These are phyloP conservation scores for Pseudochaenichthys georgianus DNA, from an alignment of 2,797 vertebrate species.

Conservation along the genomic window DNA sequence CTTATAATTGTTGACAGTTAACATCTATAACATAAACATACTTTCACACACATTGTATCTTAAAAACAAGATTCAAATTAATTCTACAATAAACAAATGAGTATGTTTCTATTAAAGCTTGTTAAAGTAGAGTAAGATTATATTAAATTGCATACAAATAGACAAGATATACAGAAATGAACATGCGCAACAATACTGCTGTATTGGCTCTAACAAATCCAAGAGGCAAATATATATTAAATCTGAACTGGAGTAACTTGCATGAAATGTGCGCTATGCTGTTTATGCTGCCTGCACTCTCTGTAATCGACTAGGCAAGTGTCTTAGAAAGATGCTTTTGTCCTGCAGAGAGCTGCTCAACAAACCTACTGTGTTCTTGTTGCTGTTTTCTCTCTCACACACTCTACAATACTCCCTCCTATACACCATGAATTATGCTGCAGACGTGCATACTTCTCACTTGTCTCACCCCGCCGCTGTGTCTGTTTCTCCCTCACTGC, in stretches of 20 bases:
- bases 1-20: neutral
- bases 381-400: conserved; percentile 7
- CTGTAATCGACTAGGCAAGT: conserved; percentile 45
- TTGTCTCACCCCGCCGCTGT: conserved; percentile 18
- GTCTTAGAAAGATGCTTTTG: conserved; percentile 68
- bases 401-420: neutral
- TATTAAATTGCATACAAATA: neutral
- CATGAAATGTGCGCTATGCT: conserved; percentile 54
- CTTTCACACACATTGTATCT: neutral
- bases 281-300: conserved; percentile 36
- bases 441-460: conserved; percentile 32
- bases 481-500: conserved; percentile 18
- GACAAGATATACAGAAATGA: neutral
- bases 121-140: neutral
- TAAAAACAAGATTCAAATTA: neutral
- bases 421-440: conserved; percentile 21
- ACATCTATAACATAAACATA: neutral
- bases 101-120: neutral
- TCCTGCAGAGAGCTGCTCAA: conserved; percentile 50
- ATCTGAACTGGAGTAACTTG: conserved; percentile 6
- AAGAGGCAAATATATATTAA: neutral
- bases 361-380: conserved; percentile 48
- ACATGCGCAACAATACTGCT: no score
- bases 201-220: neutral
- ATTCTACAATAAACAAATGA: neutral